Base-by-base conservation (phyloP, 2,113 vertebrate genomes). In the Oryzias curvinotus region DNA sequence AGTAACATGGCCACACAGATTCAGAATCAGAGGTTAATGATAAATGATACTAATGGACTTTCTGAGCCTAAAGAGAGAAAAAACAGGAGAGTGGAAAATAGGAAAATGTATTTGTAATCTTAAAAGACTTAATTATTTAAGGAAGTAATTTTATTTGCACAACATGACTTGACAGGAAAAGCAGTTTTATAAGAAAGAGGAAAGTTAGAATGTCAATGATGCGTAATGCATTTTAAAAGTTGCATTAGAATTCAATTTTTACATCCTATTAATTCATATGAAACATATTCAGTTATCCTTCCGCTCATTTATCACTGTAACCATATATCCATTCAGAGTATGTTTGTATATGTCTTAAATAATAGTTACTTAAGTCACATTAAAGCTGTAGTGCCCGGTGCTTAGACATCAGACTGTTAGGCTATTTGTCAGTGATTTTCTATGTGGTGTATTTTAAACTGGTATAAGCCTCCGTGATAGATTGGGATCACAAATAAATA, bases 1-100 rank as follows among this genome's bases (percentile, higher is more conserved):
- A 85, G 82, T 85, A 90, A 90, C 88, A 88, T 72, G 70, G 75
- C 82, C 80, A 82, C 49, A 4, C 41, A n/a, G 78, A 78, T 78
- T 78, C 84, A 84, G 85, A 82, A 78, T 73, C 77, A 48, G 80
- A 84, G 71, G 80, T 86, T 88, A 82, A 86, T 91, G 90, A 90
- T 71, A 61, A 87, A 91, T 85, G 73, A 57, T 76, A 71, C 88
- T 90, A 91, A 91, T 91, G 89, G 84, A 86, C 83, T 70, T 84
- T 83, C 69, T 81, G 80, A 82, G 71, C 84, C 77, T 78, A 74
- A 78, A 51, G 61, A 71, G 58, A 80, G 62, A 73, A 73, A 77
- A 82, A 84, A 75, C 55, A 58, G 46, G 45, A 77, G 73, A 72
- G 52, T 69, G 60, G 67, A 83, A 78, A 84, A 81, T 57, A 52